Conservation (phyloP, 2,888 invertebrate species). For the Aphodius sticticus region DNA sequence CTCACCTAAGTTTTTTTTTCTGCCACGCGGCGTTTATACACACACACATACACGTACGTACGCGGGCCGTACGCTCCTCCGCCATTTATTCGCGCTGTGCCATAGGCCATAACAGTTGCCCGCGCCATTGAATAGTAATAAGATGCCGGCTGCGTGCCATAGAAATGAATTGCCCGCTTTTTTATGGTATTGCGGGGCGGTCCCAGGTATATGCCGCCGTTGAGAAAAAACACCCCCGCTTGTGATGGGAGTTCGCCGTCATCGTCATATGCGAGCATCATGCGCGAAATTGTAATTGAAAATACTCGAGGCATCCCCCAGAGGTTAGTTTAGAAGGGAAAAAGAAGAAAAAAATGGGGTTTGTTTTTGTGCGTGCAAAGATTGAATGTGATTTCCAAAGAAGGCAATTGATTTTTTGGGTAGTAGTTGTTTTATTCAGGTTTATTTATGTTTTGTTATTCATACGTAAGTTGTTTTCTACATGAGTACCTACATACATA, state of each 20-base stretch:
- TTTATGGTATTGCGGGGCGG: slow-evolving; percentile 34
- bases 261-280: neutral
- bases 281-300: slow-evolving; percentile 4
- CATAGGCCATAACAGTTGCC: slow-evolving; percentile 49
- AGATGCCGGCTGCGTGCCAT: slow-evolving; percentile 44
- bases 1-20: slow-evolving; percentile 4
- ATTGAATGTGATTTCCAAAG: too few species aligned
- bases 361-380: too few species aligned
- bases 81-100: neutral
- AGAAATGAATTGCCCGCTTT: slow-evolving; percentile 40
- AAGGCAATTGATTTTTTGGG: too few species aligned
- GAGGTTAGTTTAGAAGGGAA: neutral
- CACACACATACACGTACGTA: neutral
- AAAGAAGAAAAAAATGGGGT: too few species aligned
- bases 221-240: neutral
- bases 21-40: neutral
- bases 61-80: neutral
- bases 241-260: neutral
- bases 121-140: slow-evolving; percentile 63
- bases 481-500: too few species aligned
- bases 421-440: too few species aligned
- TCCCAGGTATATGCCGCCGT: slow-evolving; percentile 28
- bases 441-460: too few species aligned
- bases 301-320: neutral
- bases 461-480: too few species aligned